Evolutionary conservation across 2,888 invertebrate species (phyloP).

Genomic region (Cataglyphis rosenhaueri): DNA sequence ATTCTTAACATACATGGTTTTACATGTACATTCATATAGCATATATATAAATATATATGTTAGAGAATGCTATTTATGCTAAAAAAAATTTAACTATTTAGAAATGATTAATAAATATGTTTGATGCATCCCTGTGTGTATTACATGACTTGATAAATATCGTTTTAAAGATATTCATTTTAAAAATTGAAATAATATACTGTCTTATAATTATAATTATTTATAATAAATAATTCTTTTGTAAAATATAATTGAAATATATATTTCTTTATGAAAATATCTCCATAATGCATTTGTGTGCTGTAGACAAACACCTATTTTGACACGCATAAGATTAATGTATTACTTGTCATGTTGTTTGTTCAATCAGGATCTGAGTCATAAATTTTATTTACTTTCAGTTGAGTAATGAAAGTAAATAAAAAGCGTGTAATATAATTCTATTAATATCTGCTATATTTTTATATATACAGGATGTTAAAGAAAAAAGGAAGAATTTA

Average conservation of each 20-base stretch:
- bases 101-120: conserved; percentile 32
- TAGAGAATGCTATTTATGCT: conserved; percentile 9
- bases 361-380: conserved; percentile 51
- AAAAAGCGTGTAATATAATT: conserved; percentile 40
- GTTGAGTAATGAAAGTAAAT: conserved; percentile 40
- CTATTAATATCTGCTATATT: conserved; percentile 61
- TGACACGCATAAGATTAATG: conserved; percentile 9
- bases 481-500: background rate
- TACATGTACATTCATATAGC: background rate
- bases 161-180: conserved; percentile 15
- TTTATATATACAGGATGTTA: background rate
- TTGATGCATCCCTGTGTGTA: conserved; percentile 21
- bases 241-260: conserved; percentile 42
- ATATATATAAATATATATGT: conserved; percentile 3
- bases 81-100: conserved; percentile 34
- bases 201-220: conserved; percentile 42
- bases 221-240: conserved; percentile 52
- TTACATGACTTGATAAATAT: background rate
- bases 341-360: conserved; percentile 53
- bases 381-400: conserved; percentile 56
- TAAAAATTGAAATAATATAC: background rate
- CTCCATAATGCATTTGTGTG: conserved; percentile 20
- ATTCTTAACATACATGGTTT: background rate
- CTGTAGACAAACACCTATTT: background rate
- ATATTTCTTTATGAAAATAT: conserved; percentile 18